phyloP scores from a whole-genome alignment of 92 coral and sea anemone species.

The Porites rus region DNA sequence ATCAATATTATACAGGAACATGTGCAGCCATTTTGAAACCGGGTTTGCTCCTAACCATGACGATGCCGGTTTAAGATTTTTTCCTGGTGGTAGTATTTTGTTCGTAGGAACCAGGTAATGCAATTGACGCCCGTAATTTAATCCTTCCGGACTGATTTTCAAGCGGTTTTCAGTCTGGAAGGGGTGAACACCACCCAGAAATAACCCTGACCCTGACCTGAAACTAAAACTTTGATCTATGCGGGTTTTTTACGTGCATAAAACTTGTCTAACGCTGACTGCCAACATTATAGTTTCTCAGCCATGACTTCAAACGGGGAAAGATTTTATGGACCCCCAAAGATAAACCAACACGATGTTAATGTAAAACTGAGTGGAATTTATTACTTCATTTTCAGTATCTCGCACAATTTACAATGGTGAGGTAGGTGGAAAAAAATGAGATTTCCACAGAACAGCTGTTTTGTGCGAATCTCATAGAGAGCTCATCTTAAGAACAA shows the following conservation, averaged over 20 bases:
- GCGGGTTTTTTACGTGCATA: not conserved
- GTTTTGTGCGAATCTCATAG: not conserved
- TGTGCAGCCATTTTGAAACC: too few relatives aligned
- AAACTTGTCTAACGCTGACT: not conserved
- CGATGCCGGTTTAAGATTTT: not conserved
- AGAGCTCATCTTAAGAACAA: not conserved
- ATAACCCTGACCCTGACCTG: too few relatives aligned
- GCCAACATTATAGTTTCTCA: constrained; percentile 5
- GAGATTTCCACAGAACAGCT: constrained; percentile 1
- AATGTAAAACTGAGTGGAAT: not conserved
- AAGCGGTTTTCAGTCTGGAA: not conserved
- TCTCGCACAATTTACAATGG: constrained; percentile 1
- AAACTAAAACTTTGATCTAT: not conserved
- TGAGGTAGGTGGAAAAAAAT: not conserved
- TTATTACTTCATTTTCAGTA: constrained; percentile 11
- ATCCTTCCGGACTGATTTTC: not conserved
- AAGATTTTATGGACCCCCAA: too few relatives aligned
- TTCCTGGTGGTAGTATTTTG: not conserved
- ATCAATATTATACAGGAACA: not conserved
- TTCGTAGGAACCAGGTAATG: not conserved
- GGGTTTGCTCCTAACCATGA: too few relatives aligned
- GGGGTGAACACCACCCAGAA: not conserved
- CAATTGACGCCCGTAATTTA: constrained; percentile 6
- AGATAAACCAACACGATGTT: too few relatives aligned
- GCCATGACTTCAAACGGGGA: not conserved